phyloP scores from a whole-genome alignment of 2,888 invertebrate species.

The Morinoia aosen region DNA sequence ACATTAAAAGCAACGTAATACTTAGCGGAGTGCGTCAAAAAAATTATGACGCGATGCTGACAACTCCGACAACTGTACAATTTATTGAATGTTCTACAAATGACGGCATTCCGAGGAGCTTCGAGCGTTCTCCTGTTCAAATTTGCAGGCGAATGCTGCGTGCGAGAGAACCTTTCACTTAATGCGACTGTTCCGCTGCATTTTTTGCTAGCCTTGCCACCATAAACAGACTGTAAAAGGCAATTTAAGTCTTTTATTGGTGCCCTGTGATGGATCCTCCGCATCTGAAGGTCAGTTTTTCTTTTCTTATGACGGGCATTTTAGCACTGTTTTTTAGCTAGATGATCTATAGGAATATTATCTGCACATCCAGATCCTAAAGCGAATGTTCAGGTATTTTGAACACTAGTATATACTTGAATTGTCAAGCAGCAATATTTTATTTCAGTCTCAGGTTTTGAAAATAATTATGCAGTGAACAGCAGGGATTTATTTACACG shows the following conservation, averaged over 20 bases:
- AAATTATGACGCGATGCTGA: background rate
- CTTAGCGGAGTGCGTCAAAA: background rate
- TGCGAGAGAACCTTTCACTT: background rate
- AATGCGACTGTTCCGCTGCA: background rate
- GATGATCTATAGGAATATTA: too few relatives aligned
- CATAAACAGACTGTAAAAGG: background rate
- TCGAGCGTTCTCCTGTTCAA: background rate
- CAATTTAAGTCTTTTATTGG: background rate
- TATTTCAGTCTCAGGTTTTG: too few relatives aligned
- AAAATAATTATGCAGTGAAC: too few relatives aligned
- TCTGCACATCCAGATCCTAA: too few relatives aligned
- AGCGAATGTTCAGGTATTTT: too few relatives aligned
- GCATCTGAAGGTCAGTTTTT: background rate
- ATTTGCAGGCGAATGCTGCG: background rate
- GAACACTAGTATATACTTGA: too few relatives aligned
- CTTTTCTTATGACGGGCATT: background rate
- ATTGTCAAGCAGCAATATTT: too few relatives aligned
- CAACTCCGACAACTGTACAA: background rate
- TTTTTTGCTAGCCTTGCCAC: background rate
- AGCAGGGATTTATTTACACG: too few relatives aligned
- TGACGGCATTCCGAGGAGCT: background rate
- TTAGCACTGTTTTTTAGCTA: too few relatives aligned
- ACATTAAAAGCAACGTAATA: background rate
- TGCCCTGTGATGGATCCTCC: background rate
- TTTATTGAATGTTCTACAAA: too few relatives aligned